These are phyloP conservation scores for Mellilla xanthometata DNA, from an alignment of 2,888 invertebrate species.

Conservation along the genomic window DNA sequence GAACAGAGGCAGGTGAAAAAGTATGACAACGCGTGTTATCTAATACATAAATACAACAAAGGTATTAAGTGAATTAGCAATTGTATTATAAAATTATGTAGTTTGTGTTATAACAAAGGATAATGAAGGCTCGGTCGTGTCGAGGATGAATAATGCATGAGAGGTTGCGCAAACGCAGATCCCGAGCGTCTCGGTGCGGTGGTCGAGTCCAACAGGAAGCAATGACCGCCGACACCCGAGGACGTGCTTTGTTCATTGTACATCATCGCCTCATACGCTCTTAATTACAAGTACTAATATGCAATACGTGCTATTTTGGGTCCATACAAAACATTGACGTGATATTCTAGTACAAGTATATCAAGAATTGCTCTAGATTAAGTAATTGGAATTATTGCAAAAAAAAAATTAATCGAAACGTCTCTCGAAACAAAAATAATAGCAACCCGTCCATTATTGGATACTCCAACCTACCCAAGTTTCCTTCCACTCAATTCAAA, in stretches of 20 bases:
- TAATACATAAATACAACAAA: conserved; percentile 36
- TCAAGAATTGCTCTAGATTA: too few species aligned
- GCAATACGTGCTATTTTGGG: too few species aligned
- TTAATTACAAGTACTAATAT: conserved; percentile 1
- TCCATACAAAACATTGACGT: too few species aligned
- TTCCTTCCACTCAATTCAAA: neutral
- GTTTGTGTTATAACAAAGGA: conserved; percentile 58
- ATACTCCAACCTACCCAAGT: neutral
- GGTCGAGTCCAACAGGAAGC: conserved; percentile 69
- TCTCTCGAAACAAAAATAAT: too few species aligned
- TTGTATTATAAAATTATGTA: conserved; percentile 44
- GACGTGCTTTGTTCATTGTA: conserved; percentile 35
- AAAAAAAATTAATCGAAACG: too few species aligned
- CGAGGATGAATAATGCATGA: conserved; percentile 61
- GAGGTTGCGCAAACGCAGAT: conserved; percentile 54
- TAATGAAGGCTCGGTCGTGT: conserved; percentile 48
- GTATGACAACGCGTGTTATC: conserved; percentile 22
- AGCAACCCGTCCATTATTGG: neutral
- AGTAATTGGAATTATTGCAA: too few species aligned
- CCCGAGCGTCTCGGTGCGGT: conserved; percentile 39
- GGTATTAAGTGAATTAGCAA: conserved; percentile 42
- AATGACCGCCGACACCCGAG: conserved; percentile 66
- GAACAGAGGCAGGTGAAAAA: conserved; percentile 22
- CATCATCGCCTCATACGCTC: conserved; percentile 15
- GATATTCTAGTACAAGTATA: too few species aligned